Conservation (phyloP, 2,888 invertebrate genomes). For the Melanchra persicariae region DNA sequence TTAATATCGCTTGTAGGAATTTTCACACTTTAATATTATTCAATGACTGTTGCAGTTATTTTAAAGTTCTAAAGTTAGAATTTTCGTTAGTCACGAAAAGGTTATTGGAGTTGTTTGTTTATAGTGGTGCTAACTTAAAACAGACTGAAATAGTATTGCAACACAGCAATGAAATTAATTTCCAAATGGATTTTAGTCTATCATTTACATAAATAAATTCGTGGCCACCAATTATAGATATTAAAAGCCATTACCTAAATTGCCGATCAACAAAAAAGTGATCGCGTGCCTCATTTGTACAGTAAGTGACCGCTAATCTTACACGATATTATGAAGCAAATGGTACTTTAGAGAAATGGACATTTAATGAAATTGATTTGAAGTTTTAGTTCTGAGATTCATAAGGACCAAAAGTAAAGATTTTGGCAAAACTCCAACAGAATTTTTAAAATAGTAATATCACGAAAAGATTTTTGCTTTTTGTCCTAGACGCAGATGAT, state of each 20-base stretch:
- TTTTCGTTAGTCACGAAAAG: not conserved
- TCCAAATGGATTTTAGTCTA: conserved; percentile 12
- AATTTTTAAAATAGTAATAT: conserved; percentile 19
- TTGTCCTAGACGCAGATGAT: conserved; percentile 52
- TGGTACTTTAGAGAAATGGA: conserved; percentile 24
- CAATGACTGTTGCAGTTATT: not conserved
- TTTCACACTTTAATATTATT: conserved; percentile 53
- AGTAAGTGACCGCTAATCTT: conserved; percentile 57
- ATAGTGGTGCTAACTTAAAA: not conserved
- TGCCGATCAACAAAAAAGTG: conserved; percentile 47
- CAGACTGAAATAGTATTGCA: not conserved
- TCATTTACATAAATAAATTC: conserved; percentile 42
- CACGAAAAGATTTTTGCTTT: conserved; percentile 38
- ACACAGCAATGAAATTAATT: not conserved
- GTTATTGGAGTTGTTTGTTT: not conserved
- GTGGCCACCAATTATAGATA: conserved; percentile 38
- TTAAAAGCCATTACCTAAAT: conserved; percentile 58
- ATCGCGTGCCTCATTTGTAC: conserved; percentile 60
- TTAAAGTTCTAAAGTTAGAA: not conserved
- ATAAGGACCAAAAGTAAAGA: conserved; percentile 1
- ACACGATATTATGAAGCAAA: conserved; percentile 41
- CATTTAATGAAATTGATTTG: conserved; percentile 28
- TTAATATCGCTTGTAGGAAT: conserved; percentile 49
- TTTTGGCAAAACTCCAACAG: conserved; percentile 27
- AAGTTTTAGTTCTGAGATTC: conserved; percentile 1